Base-by-base conservation (phyloP, 2,888 invertebrate species). In the Harpagoxenus sublaevis region DNA sequence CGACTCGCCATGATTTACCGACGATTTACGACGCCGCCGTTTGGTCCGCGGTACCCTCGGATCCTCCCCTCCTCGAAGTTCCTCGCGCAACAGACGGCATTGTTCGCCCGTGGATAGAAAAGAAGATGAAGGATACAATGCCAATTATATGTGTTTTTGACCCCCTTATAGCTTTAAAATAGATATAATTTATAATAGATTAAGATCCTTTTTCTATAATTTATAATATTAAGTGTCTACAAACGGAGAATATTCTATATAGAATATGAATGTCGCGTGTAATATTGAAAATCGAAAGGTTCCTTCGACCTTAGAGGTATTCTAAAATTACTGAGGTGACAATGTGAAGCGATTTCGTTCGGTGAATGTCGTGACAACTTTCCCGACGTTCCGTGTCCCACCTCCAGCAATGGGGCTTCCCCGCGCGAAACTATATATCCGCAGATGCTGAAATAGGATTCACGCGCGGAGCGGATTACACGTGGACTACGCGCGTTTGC, bases 1-100 rank as follows among this genome's bases (percentile, higher is more conserved):
- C 87, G 91, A 90, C 88, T 87, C 87, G 74, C 57, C 39, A 83
- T 92, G 92, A 92, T 92, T 91, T 89, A 92, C 86, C 66, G 87
- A 66, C 66, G 66, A 66, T 66, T 68, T 68, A 68, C 66, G 48
- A 28, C 55, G 62, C 31, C 63, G 81, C 53, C 78, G 74, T 85
- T 87, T 84, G 85, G 28, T 45, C 55, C 53, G 74, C 74, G 84
- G 78, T 8, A 23, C 23, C 23, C 23, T 65, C 65, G 39, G n/a
- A 2, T 31, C 12, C 57, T n/a, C 10, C 42, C 60, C 60, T 3
- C 3, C n/a, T 3, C 39, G 60, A 39, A 71, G 35, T 48, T 71
- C 8, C 79, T 73, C 79, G 45, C 70, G 31, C 57, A 45, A 23
- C 71, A 9, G 12, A 28, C 66, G 35, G 73, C 57, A 71, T 60